Base-by-base conservation (phyloP, 2,888 invertebrate species). In the Chloroclysta siterata region DNA sequence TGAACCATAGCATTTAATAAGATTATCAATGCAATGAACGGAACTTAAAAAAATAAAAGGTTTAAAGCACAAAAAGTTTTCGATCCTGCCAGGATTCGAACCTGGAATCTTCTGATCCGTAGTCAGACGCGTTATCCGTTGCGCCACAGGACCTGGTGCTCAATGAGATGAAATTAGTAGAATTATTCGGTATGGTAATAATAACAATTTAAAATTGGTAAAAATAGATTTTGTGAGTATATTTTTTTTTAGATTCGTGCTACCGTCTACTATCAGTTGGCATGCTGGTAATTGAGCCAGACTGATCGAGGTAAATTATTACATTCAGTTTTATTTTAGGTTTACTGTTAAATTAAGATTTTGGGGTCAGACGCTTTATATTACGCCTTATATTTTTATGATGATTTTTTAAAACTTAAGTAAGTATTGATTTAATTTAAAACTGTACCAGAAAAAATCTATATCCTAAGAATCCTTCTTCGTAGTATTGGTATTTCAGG, bases 41-140 rank as follows among this genome's bases (percentile, higher is more conserved):
- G 50, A 61, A 53, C 14, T n/a, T 14, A 42, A 60, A 65, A 60
- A 62, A 59, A 29, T 5, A 8, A 39, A 39, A 11, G 11, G 11
- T 39, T 39, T 2, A 4, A 33, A 33, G 8, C 17, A 50, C 64
- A 70, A 67, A 66, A 61, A 53, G 7, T 41, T 52, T 22, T 60
- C 83, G 82, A 84, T 82, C 93, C 90, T 94, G 93, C 93, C 94
- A 94, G 94, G 94, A 94, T 94, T 94, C 94, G 94, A 94, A 94
- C 94, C 94, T 94, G 94, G 94, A 94, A 94, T 94, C 94, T 94
- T 94, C 94, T 94, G 94, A 94, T 94, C 94, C 94, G 94, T 94
- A 94, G 94, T 94, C 94, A 94, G 94, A 94, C 94, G 94, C 94
- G 94, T 95, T 94, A 94, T 94, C 93, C 94, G 84, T 94, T 94